Percentiles rank a stretch among this genome's conserved stretches.
Conservation (phyloP, 2,888 invertebrate species). For the Xanthia icteritia region DNA sequence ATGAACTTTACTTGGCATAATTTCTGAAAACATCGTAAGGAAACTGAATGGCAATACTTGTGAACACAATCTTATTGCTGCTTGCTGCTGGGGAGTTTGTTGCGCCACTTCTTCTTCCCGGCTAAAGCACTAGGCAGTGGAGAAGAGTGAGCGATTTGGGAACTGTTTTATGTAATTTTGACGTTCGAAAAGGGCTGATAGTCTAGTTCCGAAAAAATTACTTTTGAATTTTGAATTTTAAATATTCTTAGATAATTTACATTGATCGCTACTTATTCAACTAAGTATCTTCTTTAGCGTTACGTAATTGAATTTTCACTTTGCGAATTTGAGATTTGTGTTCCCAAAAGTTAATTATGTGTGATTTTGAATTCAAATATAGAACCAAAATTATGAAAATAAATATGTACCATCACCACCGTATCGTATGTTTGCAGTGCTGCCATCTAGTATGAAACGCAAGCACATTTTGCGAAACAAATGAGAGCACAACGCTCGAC, state of each 20-base stretch:
- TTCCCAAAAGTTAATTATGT: not conserved
- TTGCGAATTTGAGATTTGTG: no score
- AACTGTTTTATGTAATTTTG: no score
- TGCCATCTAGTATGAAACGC: conserved; percentile 28
- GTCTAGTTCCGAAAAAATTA: no score
- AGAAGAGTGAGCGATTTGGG: no score
- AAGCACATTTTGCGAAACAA: conserved; percentile 2
- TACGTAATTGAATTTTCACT: no score
- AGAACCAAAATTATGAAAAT: not conserved
- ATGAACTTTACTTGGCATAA: no score
- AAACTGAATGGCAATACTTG: not conserved
- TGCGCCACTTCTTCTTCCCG: no score
- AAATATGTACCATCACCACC: not conserved
- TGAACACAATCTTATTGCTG: not conserved
- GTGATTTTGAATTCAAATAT: not conserved
- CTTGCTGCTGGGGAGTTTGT: no score
- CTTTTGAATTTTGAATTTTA: no score
- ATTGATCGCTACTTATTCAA: not conserved
- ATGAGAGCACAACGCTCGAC: not conserved
- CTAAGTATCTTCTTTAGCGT: not conserved
- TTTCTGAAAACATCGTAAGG: not conserved
- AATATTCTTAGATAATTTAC: not conserved
- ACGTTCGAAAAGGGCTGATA: no score
- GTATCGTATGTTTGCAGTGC: not conserved
- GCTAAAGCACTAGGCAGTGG: no score